These are phyloP conservation scores for Amazona ochrocephala DNA, from an alignment of 2,797 vertebrate genomes.

Conservation along the genomic window DNA sequence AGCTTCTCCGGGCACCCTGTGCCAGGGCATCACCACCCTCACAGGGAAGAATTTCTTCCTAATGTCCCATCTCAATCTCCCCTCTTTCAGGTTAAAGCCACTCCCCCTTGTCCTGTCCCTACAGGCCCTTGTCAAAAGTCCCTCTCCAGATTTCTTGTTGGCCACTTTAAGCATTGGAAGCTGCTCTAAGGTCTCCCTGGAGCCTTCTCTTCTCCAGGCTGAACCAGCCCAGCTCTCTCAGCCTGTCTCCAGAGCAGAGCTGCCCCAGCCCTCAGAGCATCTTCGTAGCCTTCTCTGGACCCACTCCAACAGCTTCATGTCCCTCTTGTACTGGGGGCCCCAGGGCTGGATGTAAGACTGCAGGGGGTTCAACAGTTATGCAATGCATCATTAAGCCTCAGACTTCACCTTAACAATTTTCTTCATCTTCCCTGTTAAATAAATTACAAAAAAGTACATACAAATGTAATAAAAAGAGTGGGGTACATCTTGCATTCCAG, in stretches of 20 bases:
- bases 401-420: not conserved
- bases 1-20: too few relatives aligned
- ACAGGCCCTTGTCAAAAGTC: not conserved
- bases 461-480: not conserved
- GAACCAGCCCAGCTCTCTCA: not conserved
- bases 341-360: not conserved
- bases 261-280: not conserved
- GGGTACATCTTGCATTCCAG: not conserved
- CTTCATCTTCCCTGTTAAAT: not conserved
- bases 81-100: too few relatives aligned
- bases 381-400: not conserved
- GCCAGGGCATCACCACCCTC: too few relatives aligned
- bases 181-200: not conserved
- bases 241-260: not conserved
- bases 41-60: too few relatives aligned
- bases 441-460: not conserved
- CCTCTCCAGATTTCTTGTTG: not conserved
- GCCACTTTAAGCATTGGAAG: not conserved
- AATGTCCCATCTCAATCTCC: not conserved
- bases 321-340: not conserved
- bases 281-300: not conserved
- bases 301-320: not conserved
- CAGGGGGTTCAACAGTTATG: not conserved
- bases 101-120: too few relatives aligned
- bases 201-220: not conserved